Conservation (phyloP, 2,888 invertebrate genomes). For the Argyra leucocephala region DNA sequence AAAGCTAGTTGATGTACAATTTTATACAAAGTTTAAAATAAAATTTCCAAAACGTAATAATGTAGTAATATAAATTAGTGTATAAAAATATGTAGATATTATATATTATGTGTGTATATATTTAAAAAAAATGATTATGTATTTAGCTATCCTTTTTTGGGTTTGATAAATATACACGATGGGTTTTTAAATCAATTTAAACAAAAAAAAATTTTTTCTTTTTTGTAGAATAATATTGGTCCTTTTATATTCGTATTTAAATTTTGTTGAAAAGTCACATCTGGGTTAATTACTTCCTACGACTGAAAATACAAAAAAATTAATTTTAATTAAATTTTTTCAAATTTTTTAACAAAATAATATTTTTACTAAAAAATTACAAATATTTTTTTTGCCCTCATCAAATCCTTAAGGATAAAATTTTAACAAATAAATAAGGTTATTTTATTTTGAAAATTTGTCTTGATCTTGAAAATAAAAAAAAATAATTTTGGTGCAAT, state of each 20-base stretch:
- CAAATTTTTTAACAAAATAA: no score
- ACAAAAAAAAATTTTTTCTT: no score
- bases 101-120: neutral
- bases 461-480: no score
- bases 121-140: neutral
- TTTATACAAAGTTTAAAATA: neutral
- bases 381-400: no score
- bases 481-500: no score
- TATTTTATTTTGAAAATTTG: no score
- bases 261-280: neutral
- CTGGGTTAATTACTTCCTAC: neutral
- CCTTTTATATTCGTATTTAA: neutral
- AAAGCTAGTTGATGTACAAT: neutral
- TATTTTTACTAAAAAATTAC: no score
- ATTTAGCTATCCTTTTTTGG: neutral
- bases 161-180: neutral
- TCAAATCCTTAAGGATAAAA: no score
- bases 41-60: no score
- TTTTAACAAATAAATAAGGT: no score
- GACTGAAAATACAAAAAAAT: neutral
- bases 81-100: neutral
- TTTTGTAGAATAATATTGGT: neutral
- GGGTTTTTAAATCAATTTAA: neutral
- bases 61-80: neutral
- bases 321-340: neutral